Percentiles rank a stretch among this genome's conserved stretches.
Conservation (phyloP, 2,113 vertebrate genomes). For the Nerophis lumbriciformis region DNA sequence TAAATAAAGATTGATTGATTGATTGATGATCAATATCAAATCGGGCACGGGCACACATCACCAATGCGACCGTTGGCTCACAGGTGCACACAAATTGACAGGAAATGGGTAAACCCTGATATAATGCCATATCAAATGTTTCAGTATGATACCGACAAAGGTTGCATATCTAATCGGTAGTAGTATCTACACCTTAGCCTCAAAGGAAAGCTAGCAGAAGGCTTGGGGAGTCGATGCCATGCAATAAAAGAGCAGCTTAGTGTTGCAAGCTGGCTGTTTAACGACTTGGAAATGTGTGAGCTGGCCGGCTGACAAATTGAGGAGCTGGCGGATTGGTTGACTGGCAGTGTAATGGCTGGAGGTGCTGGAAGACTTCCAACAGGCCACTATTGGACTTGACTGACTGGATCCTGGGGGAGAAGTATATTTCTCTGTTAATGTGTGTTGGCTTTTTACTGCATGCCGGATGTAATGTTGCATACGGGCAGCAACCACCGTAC, state of each 20-base stretch:
- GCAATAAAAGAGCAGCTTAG: slow-evolving; percentile 2
- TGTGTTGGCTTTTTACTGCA: background rate
- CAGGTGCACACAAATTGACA: too few relatives aligned
- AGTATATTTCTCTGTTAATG: slow-evolving; percentile 1
- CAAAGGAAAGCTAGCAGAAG: background rate
- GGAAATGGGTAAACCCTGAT: too few relatives aligned
- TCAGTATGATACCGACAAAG: too few relatives aligned
- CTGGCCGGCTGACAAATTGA: slow-evolving; percentile 8
- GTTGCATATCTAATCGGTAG: too few relatives aligned
- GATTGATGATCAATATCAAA: too few relatives aligned
- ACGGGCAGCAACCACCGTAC: background rate
- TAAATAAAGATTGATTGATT: too few relatives aligned
- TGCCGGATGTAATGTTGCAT: background rate
- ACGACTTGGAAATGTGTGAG: background rate
- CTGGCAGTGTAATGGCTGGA: slow-evolving; percentile 12
- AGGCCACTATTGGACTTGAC: slow-evolving; percentile 4
- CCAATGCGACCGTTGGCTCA: too few relatives aligned
- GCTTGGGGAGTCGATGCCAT: background rate
- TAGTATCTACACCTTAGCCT: background rate
- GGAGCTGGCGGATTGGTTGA: slow-evolving; percentile 5
- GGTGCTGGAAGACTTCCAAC: slow-evolving; percentile 10
- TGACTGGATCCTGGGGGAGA: background rate
- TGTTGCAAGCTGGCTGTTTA: slow-evolving; percentile 8
- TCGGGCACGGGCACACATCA: too few relatives aligned
- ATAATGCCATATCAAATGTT: too few relatives aligned